Conservation (phyloP, 1,140 invertebrate genomes). For the Listronotus bonariensis region DNA sequence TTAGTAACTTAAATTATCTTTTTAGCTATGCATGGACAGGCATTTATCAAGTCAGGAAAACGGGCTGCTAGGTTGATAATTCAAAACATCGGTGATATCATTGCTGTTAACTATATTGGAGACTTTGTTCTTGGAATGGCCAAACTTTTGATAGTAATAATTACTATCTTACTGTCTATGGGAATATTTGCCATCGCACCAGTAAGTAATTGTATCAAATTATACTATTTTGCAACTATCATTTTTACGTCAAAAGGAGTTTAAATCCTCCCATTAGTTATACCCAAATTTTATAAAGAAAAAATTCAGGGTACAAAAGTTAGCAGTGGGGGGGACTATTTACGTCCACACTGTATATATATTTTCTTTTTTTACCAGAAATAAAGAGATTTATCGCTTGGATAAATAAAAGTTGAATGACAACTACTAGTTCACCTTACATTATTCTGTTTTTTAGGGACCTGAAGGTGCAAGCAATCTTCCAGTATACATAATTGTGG, state of each 20-base stretch:
- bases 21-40: slow-evolving; percentile 73
- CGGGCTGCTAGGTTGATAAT: slow-evolving; percentile 66
- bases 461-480: too few relatives aligned
- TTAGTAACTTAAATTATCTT: slow-evolving; percentile 18
- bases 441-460: neutral
- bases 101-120: slow-evolving; percentile 80
- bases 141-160: slow-evolving; percentile 71
- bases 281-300: too few relatives aligned
- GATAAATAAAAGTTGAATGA: too few relatives aligned
- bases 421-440: neutral
- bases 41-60: slow-evolving; percentile 69
- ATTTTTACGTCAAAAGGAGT: too few relatives aligned
- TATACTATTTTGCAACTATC: too few relatives aligned
- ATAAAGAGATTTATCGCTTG: too few relatives aligned
- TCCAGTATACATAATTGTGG: slow-evolving; percentile 1
- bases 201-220: slow-evolving; percentile 49
- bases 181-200: slow-evolving; percentile 69
- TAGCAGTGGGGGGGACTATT: too few relatives aligned
- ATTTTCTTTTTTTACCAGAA: too few relatives aligned
- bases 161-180: slow-evolving; percentile 67
- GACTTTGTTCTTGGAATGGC: slow-evolving; percentile 77
- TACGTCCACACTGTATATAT: too few relatives aligned
- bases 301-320: too few relatives aligned
- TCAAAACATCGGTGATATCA: slow-evolving; percentile 69
- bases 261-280: too few relatives aligned